Evolutionary conservation across 2,888 invertebrate genomes (phyloP).

Genomic region (Sturmia bella): DNA sequence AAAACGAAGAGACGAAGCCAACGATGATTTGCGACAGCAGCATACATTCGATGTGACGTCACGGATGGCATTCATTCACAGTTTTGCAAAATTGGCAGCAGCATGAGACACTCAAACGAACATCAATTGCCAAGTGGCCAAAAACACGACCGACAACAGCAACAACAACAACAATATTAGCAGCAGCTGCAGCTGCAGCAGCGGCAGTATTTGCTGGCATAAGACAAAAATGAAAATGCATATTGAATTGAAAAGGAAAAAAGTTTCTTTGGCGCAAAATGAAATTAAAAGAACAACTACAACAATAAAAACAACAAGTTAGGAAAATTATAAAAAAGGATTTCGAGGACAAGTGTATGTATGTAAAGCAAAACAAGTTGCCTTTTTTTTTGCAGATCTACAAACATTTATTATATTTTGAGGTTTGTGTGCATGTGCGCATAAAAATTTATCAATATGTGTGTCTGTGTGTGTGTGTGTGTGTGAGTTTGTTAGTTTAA

Average conservation of each 20-base stretch:
- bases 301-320: conserved; percentile 18
- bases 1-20: conserved; percentile 16
- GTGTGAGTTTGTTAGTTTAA: background rate
- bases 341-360: conserved; percentile 65
- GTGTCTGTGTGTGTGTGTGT: conserved; percentile 3
- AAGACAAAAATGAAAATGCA: conserved; percentile 40
- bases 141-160: conserved; percentile 3
- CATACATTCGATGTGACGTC: conserved; percentile 75
- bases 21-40: conserved; percentile 60
- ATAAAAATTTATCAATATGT: background rate
- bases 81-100: conserved; percentile 65
- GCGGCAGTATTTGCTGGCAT: background rate
- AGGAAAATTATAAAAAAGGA: conserved; percentile 46
- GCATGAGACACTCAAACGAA: conserved; percentile 22
- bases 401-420: no score
- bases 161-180: background rate
- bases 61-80: conserved; percentile 80
- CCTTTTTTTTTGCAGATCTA: no score
- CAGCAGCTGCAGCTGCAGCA: no score
- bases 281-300: conserved; percentile 39
- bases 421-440: background rate
- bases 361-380: background rate
- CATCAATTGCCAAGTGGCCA: conserved; percentile 49
- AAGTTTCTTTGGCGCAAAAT: conserved; percentile 62
- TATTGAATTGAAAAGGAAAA: conserved; percentile 24